Evolutionary conservation across 2,888 invertebrate species (phyloP).

Genomic region (Athalia circularis): DNA sequence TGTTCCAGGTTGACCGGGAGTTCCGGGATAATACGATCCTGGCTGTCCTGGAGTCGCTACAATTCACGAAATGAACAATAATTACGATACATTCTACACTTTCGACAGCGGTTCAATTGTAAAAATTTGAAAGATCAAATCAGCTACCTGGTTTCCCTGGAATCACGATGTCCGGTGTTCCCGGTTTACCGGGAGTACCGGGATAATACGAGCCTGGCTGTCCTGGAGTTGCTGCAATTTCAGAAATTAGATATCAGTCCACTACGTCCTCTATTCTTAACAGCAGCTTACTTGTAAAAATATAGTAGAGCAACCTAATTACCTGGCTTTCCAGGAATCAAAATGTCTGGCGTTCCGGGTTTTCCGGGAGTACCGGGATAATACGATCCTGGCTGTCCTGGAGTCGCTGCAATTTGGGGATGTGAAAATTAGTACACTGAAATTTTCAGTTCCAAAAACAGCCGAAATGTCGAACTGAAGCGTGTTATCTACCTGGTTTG

Average conservation of each 20-base stretch:
- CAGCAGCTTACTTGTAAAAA: neutral
- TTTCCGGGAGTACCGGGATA: constrained; percentile 54
- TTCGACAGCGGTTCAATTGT: too few species aligned
- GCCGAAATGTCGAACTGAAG: too few species aligned
- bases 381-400: constrained; percentile 31
- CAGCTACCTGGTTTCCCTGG: too few species aligned
- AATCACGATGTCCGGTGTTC: too few species aligned
- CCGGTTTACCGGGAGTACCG: constrained; percentile 18
- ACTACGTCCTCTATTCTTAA: too few species aligned
- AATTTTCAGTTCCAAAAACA: too few species aligned
- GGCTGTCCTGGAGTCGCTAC: constrained; percentile 54
- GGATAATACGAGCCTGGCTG: constrained; percentile 2
- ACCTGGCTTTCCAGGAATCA: neutral
- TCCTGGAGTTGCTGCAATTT: constrained; percentile 46
- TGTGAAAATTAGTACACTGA: neutral
- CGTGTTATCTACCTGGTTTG: too few species aligned
- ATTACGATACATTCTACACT: too few species aligned
- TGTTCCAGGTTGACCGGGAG: constrained; percentile 54
- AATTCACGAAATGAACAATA: too few species aligned
- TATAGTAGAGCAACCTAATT: constrained; percentile 14
- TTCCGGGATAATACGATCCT: constrained; percentile 52
- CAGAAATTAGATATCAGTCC: too few species aligned
- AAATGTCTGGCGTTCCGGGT: constrained; percentile 29
- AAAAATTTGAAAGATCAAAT: too few species aligned
- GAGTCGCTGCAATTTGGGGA: neutral